Base-by-base conservation (phyloP, 2,113 vertebrate species). In the Ochotona curzoniae region DNA sequence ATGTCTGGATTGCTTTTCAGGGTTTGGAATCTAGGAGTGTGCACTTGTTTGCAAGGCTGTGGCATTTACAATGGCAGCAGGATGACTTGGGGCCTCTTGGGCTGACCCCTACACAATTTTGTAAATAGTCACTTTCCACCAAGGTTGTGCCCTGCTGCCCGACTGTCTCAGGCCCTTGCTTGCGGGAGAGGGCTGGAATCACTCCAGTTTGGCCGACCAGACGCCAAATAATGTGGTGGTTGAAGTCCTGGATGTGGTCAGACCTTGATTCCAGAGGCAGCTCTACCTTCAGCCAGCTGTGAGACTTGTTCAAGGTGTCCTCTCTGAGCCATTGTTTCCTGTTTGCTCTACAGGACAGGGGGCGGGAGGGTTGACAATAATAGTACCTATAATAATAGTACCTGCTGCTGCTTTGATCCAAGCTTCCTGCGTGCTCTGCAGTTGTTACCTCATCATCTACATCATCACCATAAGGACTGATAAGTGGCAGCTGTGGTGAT, bases 201-300 rank as follows among this genome's bases (percentile, higher is more conserved):
- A 89, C 32, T 92, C 49, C 5, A 30, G 38, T 70, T 47, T 83
- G 64, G 80, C 70, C 88, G 90, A 44, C 38, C 38, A 94, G 87
- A 91, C 83, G 70, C 35, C 25, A 89, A 49, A 81, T 66, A 74
- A 15, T 66, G 35, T 49, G 60, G 30, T 49, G 8, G 74, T 75
- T 82, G 57, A 92, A 61, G 51, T 21, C 69, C 60, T 88, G 61
- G 61, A 86, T 75, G 84, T 90, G 78, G 51, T 67, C 70, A 83
- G 35, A 66, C 64, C 44, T 76, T 83, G 83, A 95, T 94, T 96
- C 93, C 81, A 93, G 93, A 92, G 26, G 44, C 44, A 94, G 64
- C 57, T 81, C 64, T 87, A 64, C 64, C 80, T 75, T 54, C 92
- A 90, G 64, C 86, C 60, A 95, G 49, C 71, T 93, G 64, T 69